Evolutionary conservation across 2,113 vertebrate genomes (phyloP).

Genomic region (Aldabrachelys gigantea): DNA sequence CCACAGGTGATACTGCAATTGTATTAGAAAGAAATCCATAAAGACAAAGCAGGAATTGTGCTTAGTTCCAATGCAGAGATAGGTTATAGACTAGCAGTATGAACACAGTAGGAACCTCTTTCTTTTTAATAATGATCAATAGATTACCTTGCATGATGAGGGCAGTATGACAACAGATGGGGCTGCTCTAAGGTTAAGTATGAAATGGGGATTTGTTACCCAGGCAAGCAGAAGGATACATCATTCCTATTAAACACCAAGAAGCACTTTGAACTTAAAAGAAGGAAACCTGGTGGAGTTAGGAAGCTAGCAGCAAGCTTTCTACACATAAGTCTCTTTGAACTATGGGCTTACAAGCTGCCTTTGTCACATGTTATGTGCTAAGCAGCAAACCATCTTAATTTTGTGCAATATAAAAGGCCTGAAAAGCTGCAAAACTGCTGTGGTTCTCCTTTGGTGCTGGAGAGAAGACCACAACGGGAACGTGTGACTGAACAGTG

Average conservation of each 20-base stretch:
- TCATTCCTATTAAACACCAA: neutral
- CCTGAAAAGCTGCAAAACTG: neutral
- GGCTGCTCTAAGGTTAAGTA: neutral
- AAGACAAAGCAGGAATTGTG: neutral
- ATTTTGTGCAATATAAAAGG: neutral
- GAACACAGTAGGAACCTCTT: neutral
- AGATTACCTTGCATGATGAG: neutral
- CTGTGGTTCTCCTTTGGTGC: neutral
- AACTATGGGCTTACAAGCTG: neutral
- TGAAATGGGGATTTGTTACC: neutral
- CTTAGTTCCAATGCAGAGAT: neutral
- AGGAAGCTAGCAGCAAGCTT: neutral
- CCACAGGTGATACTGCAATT: slow-evolving; percentile 42
- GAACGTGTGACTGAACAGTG: neutral
- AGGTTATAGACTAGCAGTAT: neutral
- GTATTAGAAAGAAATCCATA: slow-evolving; percentile 18
- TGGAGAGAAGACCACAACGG: neutral
- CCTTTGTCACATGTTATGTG: neutral
- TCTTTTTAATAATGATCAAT: neutral
- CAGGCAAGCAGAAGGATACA: neutral
- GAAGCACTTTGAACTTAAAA: neutral
- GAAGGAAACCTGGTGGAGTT: neutral
- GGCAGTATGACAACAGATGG: neutral
- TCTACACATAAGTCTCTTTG: neutral
- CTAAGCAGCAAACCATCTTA: neutral